Evolutionary conservation across 2,797 vertebrate genomes (phyloP).

Genomic region (Lithobates pipiens): DNA sequence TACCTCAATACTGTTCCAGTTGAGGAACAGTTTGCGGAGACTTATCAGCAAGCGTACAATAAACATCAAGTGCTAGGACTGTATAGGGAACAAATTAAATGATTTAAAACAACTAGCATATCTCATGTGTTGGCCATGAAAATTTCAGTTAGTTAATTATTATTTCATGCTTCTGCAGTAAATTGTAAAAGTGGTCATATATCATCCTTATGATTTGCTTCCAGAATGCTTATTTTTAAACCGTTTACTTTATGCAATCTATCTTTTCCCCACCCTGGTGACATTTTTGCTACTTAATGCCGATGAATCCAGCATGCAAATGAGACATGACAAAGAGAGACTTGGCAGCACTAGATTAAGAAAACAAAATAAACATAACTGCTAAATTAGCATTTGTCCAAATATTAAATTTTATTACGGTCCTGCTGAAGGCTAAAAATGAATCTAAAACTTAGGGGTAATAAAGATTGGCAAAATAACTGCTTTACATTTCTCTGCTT

Average conservation of each 20-base stretch:
- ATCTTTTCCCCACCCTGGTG: neutral
- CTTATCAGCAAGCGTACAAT: neutral
- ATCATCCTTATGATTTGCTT: neutral
- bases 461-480: too few relatives aligned
- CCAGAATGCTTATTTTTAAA: conserved; percentile 6
- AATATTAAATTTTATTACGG: too few relatives aligned
- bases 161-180: neutral
- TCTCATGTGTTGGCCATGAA: neutral
- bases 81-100: neutral
- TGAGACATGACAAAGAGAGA: neutral
- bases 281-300: conserved; percentile 13
- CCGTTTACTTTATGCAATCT: neutral
- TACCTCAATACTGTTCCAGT: too few relatives aligned
- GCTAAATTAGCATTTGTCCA: neutral
- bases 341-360: neutral
- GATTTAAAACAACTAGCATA: neutral
- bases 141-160: conserved; percentile 5
- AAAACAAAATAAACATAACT: neutral
- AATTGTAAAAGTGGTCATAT: neutral
- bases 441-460: too few relatives aligned
- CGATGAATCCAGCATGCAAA: neutral
- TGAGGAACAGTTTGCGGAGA: neutral
- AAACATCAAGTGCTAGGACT: too few relatives aligned
- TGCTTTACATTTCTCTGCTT: too few relatives aligned
- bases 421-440: too few relatives aligned